phyloP scores from a whole-genome alignment of 2,888 invertebrate species.

The Hypsopygia costalis region DNA sequence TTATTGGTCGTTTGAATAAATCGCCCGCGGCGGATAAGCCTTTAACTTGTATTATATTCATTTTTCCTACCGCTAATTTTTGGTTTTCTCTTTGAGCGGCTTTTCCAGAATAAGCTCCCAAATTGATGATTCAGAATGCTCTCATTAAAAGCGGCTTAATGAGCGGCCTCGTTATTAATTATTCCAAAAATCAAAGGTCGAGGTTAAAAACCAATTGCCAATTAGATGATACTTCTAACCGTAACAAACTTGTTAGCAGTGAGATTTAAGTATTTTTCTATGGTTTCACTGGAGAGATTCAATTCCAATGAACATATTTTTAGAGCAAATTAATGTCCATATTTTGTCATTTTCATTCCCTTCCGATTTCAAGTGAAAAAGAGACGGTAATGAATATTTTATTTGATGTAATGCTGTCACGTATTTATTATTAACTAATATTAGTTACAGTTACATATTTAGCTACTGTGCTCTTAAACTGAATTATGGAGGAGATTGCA shows the following conservation, averaged over 20 bases:
- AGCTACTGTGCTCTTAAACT: constrained; percentile 13
- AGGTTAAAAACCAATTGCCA: constrained; percentile 18
- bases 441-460: constrained; percentile 5
- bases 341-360: too few relatives aligned
- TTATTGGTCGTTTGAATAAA: constrained; percentile 79
- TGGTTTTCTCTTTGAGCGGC: constrained; percentile 30
- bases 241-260: too few relatives aligned
- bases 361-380: too few relatives aligned
- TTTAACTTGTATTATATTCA: constrained; percentile 65
- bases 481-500: constrained; percentile 39
- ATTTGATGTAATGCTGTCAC: too few relatives aligned
- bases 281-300: too few relatives aligned
- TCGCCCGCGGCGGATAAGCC: constrained; percentile 65
- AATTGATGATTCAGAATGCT: constrained; percentile 18
- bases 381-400: too few relatives aligned
- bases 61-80: constrained; percentile 52
- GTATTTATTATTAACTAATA: constrained; percentile 2
- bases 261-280: too few relatives aligned
- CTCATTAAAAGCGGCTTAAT: constrained; percentile 18
- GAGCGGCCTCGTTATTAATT: constrained; percentile 20
- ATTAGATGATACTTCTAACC: constrained; percentile 9
- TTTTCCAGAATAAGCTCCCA: constrained; percentile 16
- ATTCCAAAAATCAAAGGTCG: constrained; percentile 18
- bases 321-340: too few relatives aligned
- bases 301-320: too few relatives aligned